Base-by-base conservation (phyloP, 2,113 vertebrate genomes). In the Tinamus guttatus region DNA sequence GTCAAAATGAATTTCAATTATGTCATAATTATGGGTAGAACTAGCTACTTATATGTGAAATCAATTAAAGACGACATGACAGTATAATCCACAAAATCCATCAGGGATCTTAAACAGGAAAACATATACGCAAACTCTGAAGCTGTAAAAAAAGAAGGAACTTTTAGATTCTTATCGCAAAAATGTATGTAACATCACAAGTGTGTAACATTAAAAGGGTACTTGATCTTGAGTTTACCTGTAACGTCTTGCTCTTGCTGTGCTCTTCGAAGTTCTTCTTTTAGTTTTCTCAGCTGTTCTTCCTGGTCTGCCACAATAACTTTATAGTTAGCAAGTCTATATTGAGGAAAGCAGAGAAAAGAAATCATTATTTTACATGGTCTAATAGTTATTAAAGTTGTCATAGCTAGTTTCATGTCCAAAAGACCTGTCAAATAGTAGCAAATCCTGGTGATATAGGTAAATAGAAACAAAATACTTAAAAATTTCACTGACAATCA, bases 161-260 rank as follows among this genome's bases (percentile, higher is more conserved):
- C 54, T 17, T 28, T 15, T 10, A 56, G 16, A 28, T 30, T 54
- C 11, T 78, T 49, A 49, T 49, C 21, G 21, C 49, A 20, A 24
- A 49, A 49, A 5, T 13, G 2, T 36, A 36, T 62, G 70, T 69
- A 70, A 59, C 38, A 19, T 62, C 4, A 40, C 5, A 5, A 11
- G 2, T n/a, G 41, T 63, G 70, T 69, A 67, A 63, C 27, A 19
- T 58, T 5, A 43, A 63, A 45, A 8, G 45, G 13, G 24, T 14
- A 13, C 4, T 56, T 74, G 40, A 41, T 85, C 51, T 94, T 88
- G 11, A 76, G 81, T 98, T 98, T 97, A 99, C 99, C 97, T 30
- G 98, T 98, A 41, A 92, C 89, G 25, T 99, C 98, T 5, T 98
- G 98, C 3, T 98, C 96, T 87, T 98, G 98, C 43, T 98, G 98